A percentile compares a stretch with the other conserved stretches of the same genome.
phyloP scores from a whole-genome alignment of 2,797 vertebrate genomes.

The Orestias chungarensis region DNA sequence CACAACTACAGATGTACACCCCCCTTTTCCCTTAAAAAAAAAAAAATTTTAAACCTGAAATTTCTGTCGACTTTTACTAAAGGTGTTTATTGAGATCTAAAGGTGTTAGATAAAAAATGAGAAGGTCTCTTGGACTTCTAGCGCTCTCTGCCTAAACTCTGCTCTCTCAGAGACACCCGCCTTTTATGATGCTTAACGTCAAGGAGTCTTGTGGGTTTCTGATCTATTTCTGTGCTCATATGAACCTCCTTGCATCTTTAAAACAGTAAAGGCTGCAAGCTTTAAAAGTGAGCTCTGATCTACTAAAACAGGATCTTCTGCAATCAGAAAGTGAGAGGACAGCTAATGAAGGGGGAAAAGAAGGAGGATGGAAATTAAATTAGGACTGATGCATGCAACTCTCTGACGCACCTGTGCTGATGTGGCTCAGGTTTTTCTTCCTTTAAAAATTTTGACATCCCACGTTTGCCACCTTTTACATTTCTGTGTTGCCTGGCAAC shows the following conservation, averaged over 20 bases:
- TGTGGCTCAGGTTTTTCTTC: conserved; percentile 56
- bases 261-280: conserved; percentile 4
- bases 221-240: conserved; percentile 27
- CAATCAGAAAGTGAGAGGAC: conserved; percentile 4
- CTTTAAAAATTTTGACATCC: conserved; percentile 69
- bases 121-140: neutral
- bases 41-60: neutral
- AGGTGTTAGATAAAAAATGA: neutral
- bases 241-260: neutral
- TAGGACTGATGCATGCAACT: conserved; percentile 31
- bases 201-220: conserved; percentile 17
- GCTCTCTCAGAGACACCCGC: conserved; percentile 22
- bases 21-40: neutral
- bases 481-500: conserved; percentile 76
- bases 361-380: conserved; percentile 1
- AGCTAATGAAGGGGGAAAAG: neutral
- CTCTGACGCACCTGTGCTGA: conserved; percentile 70
- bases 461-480: conserved; percentile 65
- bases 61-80: neutral
- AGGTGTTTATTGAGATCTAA: neutral
- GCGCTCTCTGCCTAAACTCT: conserved; percentile 12
- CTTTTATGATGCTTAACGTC: conserved; percentile 39
- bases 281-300: conserved; percentile 36
- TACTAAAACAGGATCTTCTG: conserved; percentile 4
- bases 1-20: neutral